Percentiles rank a stretch among this genome's conserved stretches.
Evolutionary conservation across 2,113 vertebrate species (phyloP).

Genomic region (Corvus hawaiiensis): DNA sequence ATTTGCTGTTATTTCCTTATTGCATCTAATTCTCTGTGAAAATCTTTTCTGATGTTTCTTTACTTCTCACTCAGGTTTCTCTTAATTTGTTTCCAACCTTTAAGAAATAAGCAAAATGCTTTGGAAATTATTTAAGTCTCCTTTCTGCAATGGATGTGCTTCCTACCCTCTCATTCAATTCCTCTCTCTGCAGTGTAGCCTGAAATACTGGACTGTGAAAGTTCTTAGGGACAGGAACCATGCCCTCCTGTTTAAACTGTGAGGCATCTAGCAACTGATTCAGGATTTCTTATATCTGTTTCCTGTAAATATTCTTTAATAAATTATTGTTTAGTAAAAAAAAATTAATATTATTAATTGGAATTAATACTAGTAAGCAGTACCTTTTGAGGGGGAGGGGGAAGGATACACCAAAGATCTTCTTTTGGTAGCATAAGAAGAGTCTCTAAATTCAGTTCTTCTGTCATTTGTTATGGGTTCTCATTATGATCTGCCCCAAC

Average conservation of each 20-base stretch:
- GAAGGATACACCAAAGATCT: not conserved
- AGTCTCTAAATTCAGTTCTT: not conserved
- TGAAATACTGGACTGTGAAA: not conserved
- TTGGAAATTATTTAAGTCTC: not conserved
- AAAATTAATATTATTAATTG: not conserved
- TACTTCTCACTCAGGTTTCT: not conserved
- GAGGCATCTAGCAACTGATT: not conserved
- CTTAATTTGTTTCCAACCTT: not conserved
- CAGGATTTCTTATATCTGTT: not conserved
- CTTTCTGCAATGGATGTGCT: not conserved
- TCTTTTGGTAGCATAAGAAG: not conserved
- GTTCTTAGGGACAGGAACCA: not conserved
- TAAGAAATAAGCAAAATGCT: not conserved
- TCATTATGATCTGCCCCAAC: not conserved
- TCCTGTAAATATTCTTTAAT: not conserved
- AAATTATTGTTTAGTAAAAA: not conserved
- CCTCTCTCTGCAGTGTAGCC: not conserved
- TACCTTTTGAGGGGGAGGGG: accelerated
- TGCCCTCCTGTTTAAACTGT: not conserved
- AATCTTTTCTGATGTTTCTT: not conserved
- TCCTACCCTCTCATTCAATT: not conserved
- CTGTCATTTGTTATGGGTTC: not conserved
- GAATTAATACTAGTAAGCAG: not conserved
- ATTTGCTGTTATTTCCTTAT: not conserved
- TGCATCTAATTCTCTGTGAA: not conserved